Evolutionary conservation across 92 coral and sea anemone species (phyloP), one percentile per base, ranked within the genome.

Genomic region (Actinernus sp.): DNA sequence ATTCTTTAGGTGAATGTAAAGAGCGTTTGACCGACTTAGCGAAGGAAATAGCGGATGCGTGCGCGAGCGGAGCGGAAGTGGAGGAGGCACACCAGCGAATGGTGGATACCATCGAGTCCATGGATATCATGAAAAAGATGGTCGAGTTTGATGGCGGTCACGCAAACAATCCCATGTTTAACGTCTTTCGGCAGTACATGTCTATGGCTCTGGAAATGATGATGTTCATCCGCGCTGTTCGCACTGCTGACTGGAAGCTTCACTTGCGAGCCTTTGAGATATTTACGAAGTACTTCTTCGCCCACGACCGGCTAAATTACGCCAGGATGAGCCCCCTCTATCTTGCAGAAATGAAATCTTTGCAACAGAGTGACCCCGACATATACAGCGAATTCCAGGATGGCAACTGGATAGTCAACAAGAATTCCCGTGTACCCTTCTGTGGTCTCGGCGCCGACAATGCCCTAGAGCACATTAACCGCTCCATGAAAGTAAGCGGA

Each of bases 381-480:
- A 33, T 81, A 18, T 65, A 53, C 23, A 45, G 41, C 1, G 76
- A 73, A 55, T 81, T 73, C 44, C 39, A 24, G 82, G 26, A 64
- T 12, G 82, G 88, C 7, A 81, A 81, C 71, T 81, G 74, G 81
- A 74, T 62, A 2, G 88, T 73, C 40, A 73, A 81, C 52, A 81
- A 81, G 68, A 81, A 81, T 33, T n/a, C 65, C 26, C 4, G 21
- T 3, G 65, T 72, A 19, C 59, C 68, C 23, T 55, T 65, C 40
- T 57, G 82, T 40, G 71, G 48, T 10, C 16, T 73, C 23, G 82
- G 77, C 12, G 75, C 67, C 3, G 81, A 80, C 31, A 38, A 62
- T 32, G 87, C 66, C 10, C 49, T 68, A 3, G 78, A 71, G 19
- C 74, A 80, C 27, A 17, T 79, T 57, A 69, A 79, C 44, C 63